A percentile compares a stretch with the other conserved stretches of the same genome.
Conservation (phyloP, 2,113 vertebrate genomes). For the Zingel zingel region DNA sequence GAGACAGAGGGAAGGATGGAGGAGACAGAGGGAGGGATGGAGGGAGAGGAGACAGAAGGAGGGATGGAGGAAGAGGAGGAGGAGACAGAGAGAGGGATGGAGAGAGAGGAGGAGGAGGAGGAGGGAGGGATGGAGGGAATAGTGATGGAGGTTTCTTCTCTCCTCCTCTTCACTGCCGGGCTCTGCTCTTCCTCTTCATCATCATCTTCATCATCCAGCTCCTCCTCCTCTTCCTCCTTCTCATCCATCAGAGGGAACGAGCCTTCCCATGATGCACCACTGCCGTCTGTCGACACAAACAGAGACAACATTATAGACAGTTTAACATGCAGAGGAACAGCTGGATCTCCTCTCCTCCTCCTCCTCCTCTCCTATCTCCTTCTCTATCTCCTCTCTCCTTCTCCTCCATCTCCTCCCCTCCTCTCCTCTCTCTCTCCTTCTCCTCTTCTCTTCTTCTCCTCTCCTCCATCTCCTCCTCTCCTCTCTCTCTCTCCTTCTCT, state of each 20-base stretch:
- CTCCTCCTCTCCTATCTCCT: too few relatives aligned
- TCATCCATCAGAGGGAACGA: conserved; percentile 57
- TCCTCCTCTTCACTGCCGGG: conserved; percentile 55
- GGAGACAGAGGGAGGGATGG: not conserved
- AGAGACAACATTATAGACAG: too few relatives aligned
- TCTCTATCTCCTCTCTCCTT: too few relatives aligned
- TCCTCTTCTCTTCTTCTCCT: too few relatives aligned
- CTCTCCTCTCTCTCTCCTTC: too few relatives aligned
- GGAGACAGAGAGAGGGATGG: not conserved
- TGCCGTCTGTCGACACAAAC: conserved; percentile 54
- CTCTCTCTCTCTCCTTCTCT: too few relatives aligned
- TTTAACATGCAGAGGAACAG: too few relatives aligned
- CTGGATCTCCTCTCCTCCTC: too few relatives aligned
- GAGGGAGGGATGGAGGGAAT: too few relatives aligned
- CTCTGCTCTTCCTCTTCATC: conserved; percentile 82
- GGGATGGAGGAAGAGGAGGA: not conserved
- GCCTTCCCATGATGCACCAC: conserved; percentile 70
- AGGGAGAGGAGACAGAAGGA: not conserved
- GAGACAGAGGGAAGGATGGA: not conserved
- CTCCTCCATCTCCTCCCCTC: too few relatives aligned
- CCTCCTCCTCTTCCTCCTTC: conserved; percentile 87
- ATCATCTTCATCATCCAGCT: conserved; percentile 87
- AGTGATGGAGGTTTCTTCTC: conserved; percentile 27
- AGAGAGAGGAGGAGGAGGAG: too few relatives aligned
- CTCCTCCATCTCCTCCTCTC: too few relatives aligned